phyloP scores from a whole-genome alignment of 2,113 vertebrate species.

The Marmota flaviventris region DNA sequence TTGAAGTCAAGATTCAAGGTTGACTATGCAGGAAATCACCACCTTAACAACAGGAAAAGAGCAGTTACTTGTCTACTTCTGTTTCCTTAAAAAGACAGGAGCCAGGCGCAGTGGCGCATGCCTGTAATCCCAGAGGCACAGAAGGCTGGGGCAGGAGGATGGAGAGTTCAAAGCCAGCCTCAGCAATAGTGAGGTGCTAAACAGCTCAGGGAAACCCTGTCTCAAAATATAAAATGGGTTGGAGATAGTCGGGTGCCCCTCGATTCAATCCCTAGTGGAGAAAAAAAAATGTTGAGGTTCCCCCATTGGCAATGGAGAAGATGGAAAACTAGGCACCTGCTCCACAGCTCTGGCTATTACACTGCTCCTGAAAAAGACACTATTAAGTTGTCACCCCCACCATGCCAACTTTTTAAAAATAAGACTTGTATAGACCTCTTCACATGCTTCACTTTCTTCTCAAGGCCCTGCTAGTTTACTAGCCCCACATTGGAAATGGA shows the following conservation, averaged over 20 bases:
- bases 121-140: too few relatives aligned
- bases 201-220: too few relatives aligned
- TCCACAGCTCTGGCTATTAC: background rate
- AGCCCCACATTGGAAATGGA: background rate
- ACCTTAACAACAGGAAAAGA: background rate
- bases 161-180: too few relatives aligned
- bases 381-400: background rate
- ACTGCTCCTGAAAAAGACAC: background rate
- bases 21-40: background rate
- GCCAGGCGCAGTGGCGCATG: too few relatives aligned
- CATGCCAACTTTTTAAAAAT: background rate
- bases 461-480: background rate
- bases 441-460: background rate
- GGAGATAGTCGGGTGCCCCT: too few relatives aligned
- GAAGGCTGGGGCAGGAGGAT: too few relatives aligned
- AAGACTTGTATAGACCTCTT: background rate
- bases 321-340: too few relatives aligned
- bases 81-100: background rate
- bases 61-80: background rate
- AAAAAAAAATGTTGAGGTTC: background rate
- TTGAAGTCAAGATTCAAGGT: background rate
- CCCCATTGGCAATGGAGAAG: background rate
- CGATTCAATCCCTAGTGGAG: too few relatives aligned
- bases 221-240: too few relatives aligned
- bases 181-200: too few relatives aligned